Base-by-base conservation (phyloP, 2,797 vertebrate genomes). In the Syngnathus rostellatus region DNA sequence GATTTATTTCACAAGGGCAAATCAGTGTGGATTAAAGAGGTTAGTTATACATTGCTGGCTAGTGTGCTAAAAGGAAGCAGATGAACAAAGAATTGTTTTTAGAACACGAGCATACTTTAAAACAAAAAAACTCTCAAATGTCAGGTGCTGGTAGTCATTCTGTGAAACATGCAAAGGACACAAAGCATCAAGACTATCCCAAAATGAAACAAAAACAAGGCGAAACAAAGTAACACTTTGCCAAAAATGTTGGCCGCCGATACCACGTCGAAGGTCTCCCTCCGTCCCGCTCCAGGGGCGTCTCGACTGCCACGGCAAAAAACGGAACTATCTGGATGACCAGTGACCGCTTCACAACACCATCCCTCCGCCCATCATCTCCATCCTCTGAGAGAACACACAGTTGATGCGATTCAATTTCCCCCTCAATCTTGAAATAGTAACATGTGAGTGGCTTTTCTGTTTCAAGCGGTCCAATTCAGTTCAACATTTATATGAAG, bases 351-450 rank as follows among this genome's bases (percentile, higher is more conserved):
- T 64, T 92, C 85, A 97, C 86, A 98, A 72, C 81, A 97, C 88
- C 83, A 98, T 83, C 41, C 96, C 96, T 66, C 96, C 96, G 0
- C 96, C 96, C 84, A 94, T 94, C 80, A 95, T 94, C 78, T 98
- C 96, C 94, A 96, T 90, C 70, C 94, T 93, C 96, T 98, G 90
- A 70, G 25, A 64, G 25, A 51, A 70, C 9, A 75, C 40, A 43
- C 40, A 8, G 9, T 59, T 59, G 17, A 1, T 5, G 37, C 12
- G 21, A 40, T 40, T 11, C 17, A 17, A 50, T 19, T 50, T 19
- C 46, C 7, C 46, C 6, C 5, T 9, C 5, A 48, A 48, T 48
- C 46, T 48, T 46, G 45, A 46, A 46, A 16, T 17, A 14, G 12
- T 16, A 16, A 17, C 12, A 46, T 3, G 12, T 46, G 12, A 46